Evolutionary conservation across 2,113 vertebrate genomes (phyloP).

Genomic region (Naja naja): DNA sequence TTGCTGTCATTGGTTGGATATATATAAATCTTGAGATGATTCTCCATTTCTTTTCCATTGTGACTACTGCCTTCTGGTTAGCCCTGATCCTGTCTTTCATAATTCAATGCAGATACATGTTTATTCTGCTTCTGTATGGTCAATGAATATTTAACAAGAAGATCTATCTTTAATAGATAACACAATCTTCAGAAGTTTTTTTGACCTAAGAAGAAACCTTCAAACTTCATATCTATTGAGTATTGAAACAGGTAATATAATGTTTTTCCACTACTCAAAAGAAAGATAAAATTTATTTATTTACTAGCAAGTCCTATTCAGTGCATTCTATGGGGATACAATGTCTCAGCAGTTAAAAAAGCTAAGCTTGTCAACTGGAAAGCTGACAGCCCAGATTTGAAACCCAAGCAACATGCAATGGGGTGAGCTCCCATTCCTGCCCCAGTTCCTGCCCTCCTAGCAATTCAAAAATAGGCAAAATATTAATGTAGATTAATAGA

Average conservation of each 20-base stretch:
- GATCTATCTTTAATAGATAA: conserved; percentile 2
- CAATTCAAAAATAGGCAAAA: not conserved
- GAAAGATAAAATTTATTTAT: conserved; percentile 3
- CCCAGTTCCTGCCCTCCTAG: not conserved
- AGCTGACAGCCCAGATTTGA: not conserved
- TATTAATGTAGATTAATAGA: not conserved
- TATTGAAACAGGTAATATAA: not conserved
- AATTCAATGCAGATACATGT: conserved; percentile 26
- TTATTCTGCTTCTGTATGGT: not conserved
- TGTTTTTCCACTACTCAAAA: not conserved
- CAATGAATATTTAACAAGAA: conserved; percentile 24
- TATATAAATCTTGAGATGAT: conserved; percentile 1
- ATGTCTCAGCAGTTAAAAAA: not conserved
- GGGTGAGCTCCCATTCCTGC: not conserved
- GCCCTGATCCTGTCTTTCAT: conserved; percentile 1
- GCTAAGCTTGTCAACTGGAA: not conserved
- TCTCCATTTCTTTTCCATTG: not conserved
- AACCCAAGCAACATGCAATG: not conserved
- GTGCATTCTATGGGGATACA: not conserved
- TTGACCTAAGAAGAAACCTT: not conserved
- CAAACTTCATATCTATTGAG: not conserved
- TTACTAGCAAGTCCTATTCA: not conserved
- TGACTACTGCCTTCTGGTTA: conserved; percentile 12
- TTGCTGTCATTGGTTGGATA: conserved; percentile 26
- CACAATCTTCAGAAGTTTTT: not conserved